Evolutionary conservation across 2,797 vertebrate species (phyloP), one percentile per base, ranked within the genome.

Genomic region (Rallus crepitans): DNA sequence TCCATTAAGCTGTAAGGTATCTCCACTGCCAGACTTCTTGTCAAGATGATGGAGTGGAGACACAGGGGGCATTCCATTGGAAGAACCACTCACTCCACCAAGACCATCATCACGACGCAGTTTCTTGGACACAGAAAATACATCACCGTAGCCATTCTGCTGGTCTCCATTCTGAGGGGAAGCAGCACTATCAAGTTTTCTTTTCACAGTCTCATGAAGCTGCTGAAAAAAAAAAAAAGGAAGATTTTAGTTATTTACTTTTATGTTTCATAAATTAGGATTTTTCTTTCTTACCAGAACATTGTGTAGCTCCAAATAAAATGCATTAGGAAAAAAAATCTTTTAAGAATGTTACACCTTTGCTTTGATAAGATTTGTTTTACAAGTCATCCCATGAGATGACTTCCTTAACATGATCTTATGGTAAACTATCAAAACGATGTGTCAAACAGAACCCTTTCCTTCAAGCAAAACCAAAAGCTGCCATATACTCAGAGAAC

Each of bases 191-290:
- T 99, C 99, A 31, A 99, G 96, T 96, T 99, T 99, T 98, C 99
- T 98, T 98, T 99, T 99, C 95, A 99, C 99, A 1, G 99, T 98
- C 96, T 99, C 99, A 92, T 99, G 99, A 71, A 99, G 98, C 98
- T 99, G 98, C 98, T 95, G 97, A 35, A 95, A 97, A 75, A 75
- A 93, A 84, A 87, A 92, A 82, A 94, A 82, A 96, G 18, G 19
- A 45, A 21, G 20, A 37, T 71, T 63, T 68, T 40, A 82, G 48
- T 92, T 64, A 76, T 7, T 70, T 69, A 87, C 52, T 73, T 85
- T 69, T 61, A 55, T 9, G 6, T n/a, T 20, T 64, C 63, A 69
- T 1, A 88, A 10, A 82, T 57, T 7, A 39, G 28, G 31, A 82
- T 61, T 87, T 80, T 78, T 81, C 53, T 63, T 85, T 87, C 59